Percentiles rank a stretch among this genome's conserved stretches.
phyloP scores from a whole-genome alignment of 2,888 invertebrate species.

The Seira sanloemensis region DNA sequence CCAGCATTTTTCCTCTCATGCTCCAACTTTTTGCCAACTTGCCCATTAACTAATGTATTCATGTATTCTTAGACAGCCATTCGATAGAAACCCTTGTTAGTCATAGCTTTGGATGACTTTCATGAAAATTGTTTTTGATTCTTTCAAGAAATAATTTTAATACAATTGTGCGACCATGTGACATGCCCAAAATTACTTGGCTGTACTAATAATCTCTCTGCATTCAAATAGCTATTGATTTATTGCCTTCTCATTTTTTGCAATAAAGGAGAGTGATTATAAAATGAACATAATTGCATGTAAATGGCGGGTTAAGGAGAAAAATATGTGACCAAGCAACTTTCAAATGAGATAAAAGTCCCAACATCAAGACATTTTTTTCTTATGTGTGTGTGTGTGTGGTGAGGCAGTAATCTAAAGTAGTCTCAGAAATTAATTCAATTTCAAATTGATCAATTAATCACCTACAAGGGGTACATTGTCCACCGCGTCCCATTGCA shows the following conservation, averaged over 20 bases:
- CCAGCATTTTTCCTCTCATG: no score
- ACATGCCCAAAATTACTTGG: neutral
- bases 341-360: slow-evolving; percentile 1
- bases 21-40: no score
- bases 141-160: neutral
- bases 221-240: neutral
- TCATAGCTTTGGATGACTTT: no score
- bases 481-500: no score
- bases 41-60: no score
- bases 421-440: slow-evolving; percentile 48
- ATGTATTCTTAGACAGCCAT: no score
- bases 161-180: neutral
- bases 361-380: neutral
- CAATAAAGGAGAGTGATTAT: neutral
- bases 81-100: no score
- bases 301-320: neutral
- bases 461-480: slow-evolving; percentile 36
- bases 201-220: neutral
- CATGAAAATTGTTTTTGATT: no score
- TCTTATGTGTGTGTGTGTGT: neutral
- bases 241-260: neutral
- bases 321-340: slow-evolving; percentile 48
- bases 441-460: slow-evolving; percentile 66
- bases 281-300: neutral
- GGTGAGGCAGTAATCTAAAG: neutral